Percentiles rank a stretch among this genome's conserved stretches.
These are phyloP conservation scores for Agriotes lineatus DNA, from an alignment of 2,888 invertebrate species.

Conservation along the genomic window DNA sequence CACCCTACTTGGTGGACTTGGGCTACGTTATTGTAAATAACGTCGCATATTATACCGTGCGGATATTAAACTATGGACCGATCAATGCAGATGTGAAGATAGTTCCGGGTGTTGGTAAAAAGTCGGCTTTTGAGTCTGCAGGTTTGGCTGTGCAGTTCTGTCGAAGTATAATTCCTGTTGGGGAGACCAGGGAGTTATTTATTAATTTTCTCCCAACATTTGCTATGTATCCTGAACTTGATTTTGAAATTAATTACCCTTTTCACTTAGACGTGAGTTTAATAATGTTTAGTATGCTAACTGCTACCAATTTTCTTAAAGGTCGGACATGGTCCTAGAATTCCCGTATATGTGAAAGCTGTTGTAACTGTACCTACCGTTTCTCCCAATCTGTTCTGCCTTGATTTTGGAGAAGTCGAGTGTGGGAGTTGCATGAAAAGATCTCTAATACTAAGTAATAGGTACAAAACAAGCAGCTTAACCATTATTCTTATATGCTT, in stretches of 20 bases:
- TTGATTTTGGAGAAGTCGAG: conserved; percentile 72
- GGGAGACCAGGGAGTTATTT: conserved; percentile 68
- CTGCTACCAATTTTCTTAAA: conserved; percentile 49
- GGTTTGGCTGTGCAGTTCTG: conserved; percentile 61
- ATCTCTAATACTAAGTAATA: conserved; percentile 70
- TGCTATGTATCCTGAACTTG: conserved; percentile 64
- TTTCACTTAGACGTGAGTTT: conserved; percentile 69
- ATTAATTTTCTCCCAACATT: conserved; percentile 69
- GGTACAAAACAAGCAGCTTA: too few species aligned
- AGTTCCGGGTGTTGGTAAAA: conserved; percentile 46
- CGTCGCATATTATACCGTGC: conserved; percentile 66
- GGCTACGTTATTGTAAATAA: conserved; percentile 69
- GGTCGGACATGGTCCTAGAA: conserved; percentile 72
- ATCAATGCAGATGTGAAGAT: conserved; percentile 66
- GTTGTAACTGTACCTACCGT: conserved; percentile 72
- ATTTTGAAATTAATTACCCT: conserved; percentile 62
- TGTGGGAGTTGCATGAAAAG: conserved; percentile 72
- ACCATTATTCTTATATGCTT: too few species aligned
- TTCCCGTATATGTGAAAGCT: conserved; percentile 71
- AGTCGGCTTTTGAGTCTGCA: conserved; percentile 47
- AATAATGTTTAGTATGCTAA: neutral
- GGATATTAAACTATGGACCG: conserved; percentile 72
- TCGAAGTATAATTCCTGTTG: conserved; percentile 66
- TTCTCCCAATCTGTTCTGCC: conserved; percentile 62
- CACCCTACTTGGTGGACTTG: conserved; percentile 71